Base-by-base conservation (phyloP, 2,888 invertebrate genomes). In the Apantesis nais region DNA sequence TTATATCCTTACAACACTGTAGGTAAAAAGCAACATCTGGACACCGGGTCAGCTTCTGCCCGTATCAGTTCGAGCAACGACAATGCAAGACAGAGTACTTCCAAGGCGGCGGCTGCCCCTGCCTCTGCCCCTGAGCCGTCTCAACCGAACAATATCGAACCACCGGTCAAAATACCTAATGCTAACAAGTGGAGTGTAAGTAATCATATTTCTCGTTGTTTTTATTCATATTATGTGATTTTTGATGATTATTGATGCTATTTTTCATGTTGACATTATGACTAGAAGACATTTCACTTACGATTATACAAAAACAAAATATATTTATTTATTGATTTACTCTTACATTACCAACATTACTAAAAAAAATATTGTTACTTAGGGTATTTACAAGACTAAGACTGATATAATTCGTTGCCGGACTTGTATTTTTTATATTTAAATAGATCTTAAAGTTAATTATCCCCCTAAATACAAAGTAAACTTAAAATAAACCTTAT, bases 1-100 rank as follows among this genome's bases (percentile, higher is more conserved):
- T 48, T 8, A 48, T 1, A 22, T 48, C 9, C 0, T 9, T 34
- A 34, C 9, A 3, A 14, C 9, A 34, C n/a, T 29, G 4, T 82
- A 96, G 96, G 96, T 71, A 96, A 96, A 87, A 96, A 96, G 83
- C 92, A 88, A 70, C 89, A 89, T 85, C 5, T 91, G 62, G 93
- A 93, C 2, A 81, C 78, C 16, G 80, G 85, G 0, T 75, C 82
- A 0, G 87, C 83, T 62, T 70, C 88, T 41, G 82, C 92, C 0
- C 92, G 94, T 12, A 94, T 93, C 75, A 92, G 90, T 61, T 93
- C 95, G 2, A 95, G 92, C 75, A 92, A 95, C 67, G 96, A 96
- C 68, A 74, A 19, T 77, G 79, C 63, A 58, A 72, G 64, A 62
- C 74, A 39, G n/a, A 52, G n/a, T 65, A 74, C 52, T 65, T 68